phyloP scores from a whole-genome alignment of 1,140 invertebrate genomes.

The Plutomurus gul region DNA sequence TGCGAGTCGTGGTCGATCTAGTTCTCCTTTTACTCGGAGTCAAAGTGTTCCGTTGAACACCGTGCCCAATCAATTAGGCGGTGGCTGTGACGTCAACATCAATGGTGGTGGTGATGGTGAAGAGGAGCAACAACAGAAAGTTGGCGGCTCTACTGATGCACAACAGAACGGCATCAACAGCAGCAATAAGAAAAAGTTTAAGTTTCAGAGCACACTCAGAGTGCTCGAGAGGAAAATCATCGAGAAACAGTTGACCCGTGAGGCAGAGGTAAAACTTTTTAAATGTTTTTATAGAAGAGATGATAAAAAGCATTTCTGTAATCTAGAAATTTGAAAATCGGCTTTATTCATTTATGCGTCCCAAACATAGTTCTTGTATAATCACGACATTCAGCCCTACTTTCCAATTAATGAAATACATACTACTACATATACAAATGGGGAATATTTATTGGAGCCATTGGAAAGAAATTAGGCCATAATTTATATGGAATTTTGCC shows the following conservation, averaged over 20 bases:
- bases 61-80: not conserved
- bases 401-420: too few species aligned
- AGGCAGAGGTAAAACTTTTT: too few species aligned
- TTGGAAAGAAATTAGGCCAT: too few species aligned
- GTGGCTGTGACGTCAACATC: not conserved
- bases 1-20: conserved; percentile 16
- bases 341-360: too few species aligned
- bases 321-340: too few species aligned
- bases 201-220: conserved; percentile 78
- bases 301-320: too few species aligned
- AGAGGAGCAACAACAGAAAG: not conserved
- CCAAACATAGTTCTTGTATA: too few species aligned
- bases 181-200: conserved; percentile 67
- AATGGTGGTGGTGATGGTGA: not conserved
- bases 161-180: conserved; percentile 15
- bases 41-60: conserved; percentile 38
- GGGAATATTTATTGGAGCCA: too few species aligned
- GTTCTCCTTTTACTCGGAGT: conserved; percentile 38
- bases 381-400: too few species aligned
- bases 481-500: too few species aligned
- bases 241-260: conserved; percentile 72
- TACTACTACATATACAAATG: too few species aligned
- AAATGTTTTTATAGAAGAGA: too few species aligned
- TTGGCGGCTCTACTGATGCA: conserved; percentile 9
- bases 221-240: conserved; percentile 73